Percentiles rank a stretch among this genome's conserved stretches.
Conservation (phyloP, 2,888 invertebrate genomes). For the Pollenia griseotomentosa region DNA sequence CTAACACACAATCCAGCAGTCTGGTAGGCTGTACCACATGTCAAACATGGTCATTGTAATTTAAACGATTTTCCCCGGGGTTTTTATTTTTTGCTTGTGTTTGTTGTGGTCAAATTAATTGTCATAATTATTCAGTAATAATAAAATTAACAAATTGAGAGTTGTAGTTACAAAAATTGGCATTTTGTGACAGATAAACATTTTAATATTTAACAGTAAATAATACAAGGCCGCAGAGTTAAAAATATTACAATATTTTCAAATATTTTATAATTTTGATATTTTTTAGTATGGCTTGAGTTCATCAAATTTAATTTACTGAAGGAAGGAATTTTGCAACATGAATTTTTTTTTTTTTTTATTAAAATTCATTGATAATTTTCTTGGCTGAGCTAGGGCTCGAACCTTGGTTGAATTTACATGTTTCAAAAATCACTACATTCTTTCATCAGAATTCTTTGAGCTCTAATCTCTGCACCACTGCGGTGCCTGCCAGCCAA, state of each 20-base stretch:
- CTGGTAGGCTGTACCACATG: neutral
- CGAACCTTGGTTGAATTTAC: no score
- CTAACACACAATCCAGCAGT: neutral
- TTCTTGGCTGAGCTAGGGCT: no score
- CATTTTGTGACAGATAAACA: conserved; percentile 18
- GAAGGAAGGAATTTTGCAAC: no score
- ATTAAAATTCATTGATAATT: no score
- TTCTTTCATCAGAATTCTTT: no score
- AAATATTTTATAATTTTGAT: neutral
- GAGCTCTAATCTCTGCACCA: no score
- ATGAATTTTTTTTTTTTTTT: no score
- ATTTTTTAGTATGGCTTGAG: no score
- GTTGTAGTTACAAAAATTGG: conserved; percentile 17
- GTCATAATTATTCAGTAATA: conserved; percentile 35
- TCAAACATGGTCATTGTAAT: no score
- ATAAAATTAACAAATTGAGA: neutral
- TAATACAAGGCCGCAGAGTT: neutral
- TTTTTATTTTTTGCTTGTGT: neutral
- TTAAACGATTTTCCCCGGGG: neutral
- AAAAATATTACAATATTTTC: neutral
- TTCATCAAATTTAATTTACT: no score
- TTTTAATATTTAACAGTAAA: neutral
- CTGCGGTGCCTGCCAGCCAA: no score
- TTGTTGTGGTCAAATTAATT: conserved; percentile 24
- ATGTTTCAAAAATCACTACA: no score